phyloP scores from a whole-genome alignment of 1,140 invertebrate genomes.

The Drosophila pseudoobscura region DNA sequence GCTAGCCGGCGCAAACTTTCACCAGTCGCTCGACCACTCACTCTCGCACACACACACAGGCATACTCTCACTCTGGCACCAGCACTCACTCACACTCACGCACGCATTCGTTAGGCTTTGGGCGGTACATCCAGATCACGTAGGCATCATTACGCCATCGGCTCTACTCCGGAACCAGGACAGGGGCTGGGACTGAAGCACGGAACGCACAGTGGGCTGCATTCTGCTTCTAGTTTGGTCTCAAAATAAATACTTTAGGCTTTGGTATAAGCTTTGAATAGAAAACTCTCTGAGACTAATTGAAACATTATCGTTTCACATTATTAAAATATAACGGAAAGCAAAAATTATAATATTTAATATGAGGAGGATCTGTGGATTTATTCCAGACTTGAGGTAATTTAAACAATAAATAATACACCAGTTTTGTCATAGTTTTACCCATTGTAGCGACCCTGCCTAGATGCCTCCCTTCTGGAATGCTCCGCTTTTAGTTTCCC shows the following conservation, averaged over 20 bases:
- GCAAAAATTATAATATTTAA: too few relatives aligned
- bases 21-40: constrained; percentile 42
- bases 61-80: not conserved
- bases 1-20: constrained; percentile 71
- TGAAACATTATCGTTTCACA: too few relatives aligned
- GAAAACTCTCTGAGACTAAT: too few relatives aligned
- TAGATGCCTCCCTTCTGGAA: not conserved
- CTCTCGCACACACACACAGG: constrained; percentile 10
- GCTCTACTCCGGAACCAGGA: constrained; percentile 10
- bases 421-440: too few relatives aligned
- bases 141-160: constrained; percentile 78
- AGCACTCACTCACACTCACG: constrained; percentile 3
- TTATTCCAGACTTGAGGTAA: too few relatives aligned
- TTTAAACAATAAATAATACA: too few relatives aligned
- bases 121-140: constrained; percentile 65
- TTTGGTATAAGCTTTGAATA: too few relatives aligned
- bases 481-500: constrained; percentile 3
- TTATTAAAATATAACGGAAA: too few relatives aligned
- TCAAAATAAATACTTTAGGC: too few relatives aligned
- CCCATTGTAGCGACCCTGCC: too few relatives aligned
- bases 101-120: constrained; percentile 53
- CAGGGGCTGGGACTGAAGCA: constrained; percentile 2
- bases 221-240: not conserved
- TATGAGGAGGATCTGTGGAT: too few relatives aligned
- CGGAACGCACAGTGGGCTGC: constrained; percentile 26